phyloP scores from a whole-genome alignment of 2,113 vertebrate genomes.

The Pterophyllum scalare region DNA sequence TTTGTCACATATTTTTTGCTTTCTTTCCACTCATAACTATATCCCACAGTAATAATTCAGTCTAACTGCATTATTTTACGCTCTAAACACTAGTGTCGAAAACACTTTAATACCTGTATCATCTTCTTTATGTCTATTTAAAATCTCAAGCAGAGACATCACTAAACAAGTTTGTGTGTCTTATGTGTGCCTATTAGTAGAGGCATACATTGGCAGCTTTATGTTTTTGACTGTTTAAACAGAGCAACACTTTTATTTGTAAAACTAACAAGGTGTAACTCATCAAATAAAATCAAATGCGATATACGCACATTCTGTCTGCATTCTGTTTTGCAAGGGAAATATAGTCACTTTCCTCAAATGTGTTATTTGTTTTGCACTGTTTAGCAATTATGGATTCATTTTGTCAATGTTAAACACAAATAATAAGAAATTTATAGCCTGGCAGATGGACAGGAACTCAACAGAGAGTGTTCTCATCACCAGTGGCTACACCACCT shows the following conservation, averaged over 20 bases:
- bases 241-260: neutral
- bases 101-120: neutral
- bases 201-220: neutral
- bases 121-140: neutral
- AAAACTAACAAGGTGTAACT: neutral
- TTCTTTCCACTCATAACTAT: neutral
- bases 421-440: neutral
- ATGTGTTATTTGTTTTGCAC: neutral
- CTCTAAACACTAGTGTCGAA: neutral
- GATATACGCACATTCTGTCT: neutral
- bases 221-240: neutral
- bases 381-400: neutral
- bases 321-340: neutral
- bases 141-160: neutral
- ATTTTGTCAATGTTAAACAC: neutral
- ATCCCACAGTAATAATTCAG: neutral
- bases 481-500: slow-evolving; percentile 4
- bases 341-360: neutral
- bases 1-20: neutral
- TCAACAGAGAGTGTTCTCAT: slow-evolving; percentile 14
- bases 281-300: neutral
- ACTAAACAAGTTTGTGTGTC: neutral
- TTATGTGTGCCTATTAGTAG: too few relatives aligned
- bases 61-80: neutral
- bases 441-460: slow-evolving; percentile 14